These are phyloP conservation scores for Diorhabda elongata DNA, from an alignment of 1,140 invertebrate species.

Conservation along the genomic window DNA sequence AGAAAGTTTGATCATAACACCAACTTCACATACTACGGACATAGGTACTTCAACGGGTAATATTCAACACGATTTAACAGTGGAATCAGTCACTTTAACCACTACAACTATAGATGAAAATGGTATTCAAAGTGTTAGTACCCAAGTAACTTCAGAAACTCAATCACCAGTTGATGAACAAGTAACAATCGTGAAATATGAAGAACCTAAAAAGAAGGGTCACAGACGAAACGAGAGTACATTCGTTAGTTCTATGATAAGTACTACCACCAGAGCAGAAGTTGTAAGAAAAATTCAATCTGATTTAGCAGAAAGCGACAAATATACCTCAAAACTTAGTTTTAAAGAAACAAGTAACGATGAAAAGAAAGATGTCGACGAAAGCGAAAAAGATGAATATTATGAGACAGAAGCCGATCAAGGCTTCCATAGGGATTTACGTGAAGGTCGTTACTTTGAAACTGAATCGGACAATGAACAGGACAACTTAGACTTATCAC, in stretches of 20 bases:
- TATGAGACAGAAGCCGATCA: constrained; percentile 46
- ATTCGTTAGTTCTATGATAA: constrained; percentile 40
- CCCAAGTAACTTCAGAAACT: constrained; percentile 54
- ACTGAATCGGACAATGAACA: constrained; percentile 34
- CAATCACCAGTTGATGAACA: constrained; percentile 46
- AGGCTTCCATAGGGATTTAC: constrained; percentile 20
- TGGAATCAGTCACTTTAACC: constrained; percentile 54
- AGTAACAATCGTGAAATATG: constrained; percentile 44
- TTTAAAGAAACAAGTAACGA: constrained; percentile 48
- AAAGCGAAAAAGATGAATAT: constrained; percentile 46
- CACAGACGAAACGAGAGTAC: constrained; percentile 57
- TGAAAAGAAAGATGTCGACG: constrained; percentile 48
- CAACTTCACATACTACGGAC: constrained; percentile 39
- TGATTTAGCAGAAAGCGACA: constrained; percentile 44
- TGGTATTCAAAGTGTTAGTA: constrained; percentile 51
- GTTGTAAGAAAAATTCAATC: constrained; percentile 20
- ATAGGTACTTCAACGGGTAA: constrained; percentile 42
- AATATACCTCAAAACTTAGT: constrained; percentile 44
- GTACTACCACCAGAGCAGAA: constrained; percentile 21
- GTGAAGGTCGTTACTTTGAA: constrained; percentile 41
- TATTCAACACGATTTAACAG: constrained; percentile 34
- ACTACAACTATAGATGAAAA: constrained; percentile 51
- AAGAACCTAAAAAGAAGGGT: constrained; percentile 50
- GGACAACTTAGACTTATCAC: constrained; percentile 33
- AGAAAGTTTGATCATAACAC: constrained; percentile 35